phyloP scores from a whole-genome alignment of 53 echinoderm and acorn worm genomes.

The Stichopus horrens region DNA sequence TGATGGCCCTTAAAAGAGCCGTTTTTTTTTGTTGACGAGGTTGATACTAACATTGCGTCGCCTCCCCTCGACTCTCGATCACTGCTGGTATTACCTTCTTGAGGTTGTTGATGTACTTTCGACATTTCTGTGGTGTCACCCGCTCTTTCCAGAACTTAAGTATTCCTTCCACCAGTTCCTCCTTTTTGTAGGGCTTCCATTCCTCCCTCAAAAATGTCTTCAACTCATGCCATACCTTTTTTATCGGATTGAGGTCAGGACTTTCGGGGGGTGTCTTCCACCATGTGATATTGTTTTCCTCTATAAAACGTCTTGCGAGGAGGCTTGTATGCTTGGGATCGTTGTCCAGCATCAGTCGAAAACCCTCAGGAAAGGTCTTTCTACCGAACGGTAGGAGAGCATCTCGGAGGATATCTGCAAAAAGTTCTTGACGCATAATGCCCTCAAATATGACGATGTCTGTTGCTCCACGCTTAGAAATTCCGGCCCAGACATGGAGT shows the following conservation, averaged over 20 bases:
- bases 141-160: conserved; percentile 49
- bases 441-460: conserved; percentile 56
- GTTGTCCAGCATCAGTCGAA: conserved; percentile 60
- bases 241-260: conserved; percentile 64
- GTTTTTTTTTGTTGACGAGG: too few relatives aligned
- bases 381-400: conserved; percentile 51
- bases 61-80: conserved; percentile 34
- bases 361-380: conserved; percentile 20
- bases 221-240: conserved; percentile 61
- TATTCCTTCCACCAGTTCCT: conserved; percentile 61
- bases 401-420: conserved; percentile 33
- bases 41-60: not conserved
- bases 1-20: too few relatives aligned
- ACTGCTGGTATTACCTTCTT: conserved; percentile 65
- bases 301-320: conserved; percentile 16
- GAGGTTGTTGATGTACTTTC: conserved; percentile 64
- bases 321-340: conserved; percentile 57
- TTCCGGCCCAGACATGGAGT: conserved; percentile 67
- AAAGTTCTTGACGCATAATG: conserved; percentile 67
- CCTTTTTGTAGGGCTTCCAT: conserved; percentile 48
- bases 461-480: conserved; percentile 52
- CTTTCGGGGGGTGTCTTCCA: conserved; percentile 63
- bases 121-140: conserved; percentile 55
- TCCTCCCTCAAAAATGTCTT: conserved; percentile 44
- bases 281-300: conserved; percentile 44